These are phyloP conservation scores for Emesis furor DNA, from an alignment of 2,888 invertebrate species.

Conservation along the genomic window DNA sequence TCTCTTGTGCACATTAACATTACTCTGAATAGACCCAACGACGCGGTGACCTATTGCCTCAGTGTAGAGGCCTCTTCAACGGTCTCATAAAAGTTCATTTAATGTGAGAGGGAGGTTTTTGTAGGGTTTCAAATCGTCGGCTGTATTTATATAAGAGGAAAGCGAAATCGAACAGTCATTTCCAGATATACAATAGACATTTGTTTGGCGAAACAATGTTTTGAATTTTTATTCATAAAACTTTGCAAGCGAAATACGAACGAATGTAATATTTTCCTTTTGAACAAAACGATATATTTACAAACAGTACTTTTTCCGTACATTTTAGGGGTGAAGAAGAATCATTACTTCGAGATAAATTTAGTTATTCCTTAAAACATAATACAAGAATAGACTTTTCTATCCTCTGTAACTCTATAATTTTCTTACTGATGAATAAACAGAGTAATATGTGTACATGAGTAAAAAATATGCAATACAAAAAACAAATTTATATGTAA, in stretches of 20 bases:
- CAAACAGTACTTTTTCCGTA: not conserved
- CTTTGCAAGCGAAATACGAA: not conserved
- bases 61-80: slow-evolving; percentile 76
- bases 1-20: slow-evolving; percentile 62
- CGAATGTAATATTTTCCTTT: no score
- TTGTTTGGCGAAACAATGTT: slow-evolving; percentile 11
- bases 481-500: no score
- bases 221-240: not conserved
- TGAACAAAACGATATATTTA: no score
- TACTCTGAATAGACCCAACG: slow-evolving; percentile 72
- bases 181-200: slow-evolving; percentile 15
- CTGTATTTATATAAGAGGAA: slow-evolving; percentile 58
- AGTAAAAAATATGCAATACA: no score
- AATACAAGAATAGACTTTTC: no score
- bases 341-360: no score
- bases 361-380: no score
- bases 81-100: slow-evolving; percentile 82
- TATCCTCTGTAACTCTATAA: no score
- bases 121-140: slow-evolving; percentile 76
- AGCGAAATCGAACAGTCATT: slow-evolving; percentile 18
- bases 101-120: slow-evolving; percentile 80
- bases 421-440: no score
- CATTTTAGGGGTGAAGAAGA: no score
- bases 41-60: slow-evolving; percentile 82
- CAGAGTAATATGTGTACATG: no score